Percentiles rank a stretch among this genome's conserved stretches.
Evolutionary conservation across 2,113 vertebrate genomes (phyloP).

Genomic region (Ondatra zibethicus): DNA sequence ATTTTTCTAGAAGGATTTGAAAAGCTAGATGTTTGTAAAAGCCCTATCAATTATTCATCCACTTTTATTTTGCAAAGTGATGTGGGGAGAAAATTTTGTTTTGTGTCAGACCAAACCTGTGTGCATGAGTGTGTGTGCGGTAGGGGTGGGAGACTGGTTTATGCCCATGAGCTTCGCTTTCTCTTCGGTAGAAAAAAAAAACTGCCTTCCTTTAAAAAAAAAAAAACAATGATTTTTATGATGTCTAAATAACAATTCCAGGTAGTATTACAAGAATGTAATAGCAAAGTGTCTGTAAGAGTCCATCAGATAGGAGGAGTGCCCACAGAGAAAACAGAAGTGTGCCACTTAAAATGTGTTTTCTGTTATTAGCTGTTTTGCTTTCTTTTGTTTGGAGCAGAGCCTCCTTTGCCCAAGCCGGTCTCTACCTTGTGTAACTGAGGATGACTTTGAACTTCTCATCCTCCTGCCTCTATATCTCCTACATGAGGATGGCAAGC

Average conservation of each 20-base stretch:
- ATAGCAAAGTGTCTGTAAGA: conserved; percentile 63
- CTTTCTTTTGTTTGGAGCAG: neutral
- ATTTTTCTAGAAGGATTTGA: conserved; percentile 71
- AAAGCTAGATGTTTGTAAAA: conserved; percentile 71
- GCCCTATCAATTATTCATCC: conserved; percentile 72
- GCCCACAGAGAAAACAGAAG: conserved; percentile 58
- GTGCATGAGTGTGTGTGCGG: neutral
- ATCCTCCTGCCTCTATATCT: neutral
- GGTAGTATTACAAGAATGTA: conserved; percentile 66
- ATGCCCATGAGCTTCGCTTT: neutral
- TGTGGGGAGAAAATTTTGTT: conserved; percentile 32
- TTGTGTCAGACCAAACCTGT: neutral
- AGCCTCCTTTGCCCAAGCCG: neutral
- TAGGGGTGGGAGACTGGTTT: too few species aligned
- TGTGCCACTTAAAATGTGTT: conserved; percentile 1
- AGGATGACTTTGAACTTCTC: neutral
- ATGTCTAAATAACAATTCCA: conserved; percentile 74
- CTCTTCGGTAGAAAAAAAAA: conserved; percentile 33
- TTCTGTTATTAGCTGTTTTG: neutral
- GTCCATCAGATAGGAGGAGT: conserved; percentile 60
- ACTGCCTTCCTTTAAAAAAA: conserved; percentile 53
- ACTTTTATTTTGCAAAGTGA: conserved; percentile 61
- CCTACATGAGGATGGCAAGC: too few species aligned
- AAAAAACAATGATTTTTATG: conserved; percentile 74
- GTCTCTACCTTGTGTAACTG: neutral